Percentiles rank a stretch among this genome's conserved stretches.
Conservation (phyloP, 2,888 invertebrate genomes). For the Orthonevra nobilis region DNA sequence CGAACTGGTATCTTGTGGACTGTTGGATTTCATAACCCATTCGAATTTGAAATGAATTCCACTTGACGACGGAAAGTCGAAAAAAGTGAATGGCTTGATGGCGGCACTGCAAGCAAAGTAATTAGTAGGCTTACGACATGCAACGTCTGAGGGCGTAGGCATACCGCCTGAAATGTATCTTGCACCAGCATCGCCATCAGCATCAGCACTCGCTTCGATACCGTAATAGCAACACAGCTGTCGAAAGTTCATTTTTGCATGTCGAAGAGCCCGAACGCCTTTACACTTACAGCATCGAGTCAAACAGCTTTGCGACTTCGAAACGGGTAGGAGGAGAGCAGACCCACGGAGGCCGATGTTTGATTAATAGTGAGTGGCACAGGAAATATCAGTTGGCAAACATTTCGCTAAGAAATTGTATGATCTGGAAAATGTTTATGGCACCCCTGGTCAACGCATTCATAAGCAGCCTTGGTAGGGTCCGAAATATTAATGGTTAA, state of each 20-base stretch:
- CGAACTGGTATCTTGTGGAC: conserved; percentile 3
- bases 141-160: conserved; percentile 43
- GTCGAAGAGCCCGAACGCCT: conserved; percentile 37
- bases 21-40: conserved; percentile 53
- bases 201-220: too few species aligned
- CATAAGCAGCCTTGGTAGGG: too few species aligned
- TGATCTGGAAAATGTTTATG: conserved; percentile 16
- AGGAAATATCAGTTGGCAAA: conserved; percentile 31
- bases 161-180: conserved; percentile 7
- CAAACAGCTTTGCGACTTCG: conserved; percentile 10
- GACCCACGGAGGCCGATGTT: conserved; percentile 37
- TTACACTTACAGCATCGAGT: neutral
- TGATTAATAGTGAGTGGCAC: conserved; percentile 51
- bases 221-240: conserved; percentile 17
- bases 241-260: conserved; percentile 38
- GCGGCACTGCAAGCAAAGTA: conserved; percentile 19
- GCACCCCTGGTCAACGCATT: too few species aligned
- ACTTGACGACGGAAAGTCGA: conserved; percentile 19
- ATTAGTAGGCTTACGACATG: conserved; percentile 56
- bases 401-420: conserved; percentile 21
- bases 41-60: conserved; percentile 60
- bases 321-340: conserved; percentile 53
- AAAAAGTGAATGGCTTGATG: conserved; percentile 58
- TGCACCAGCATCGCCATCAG: neutral
- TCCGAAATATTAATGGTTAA: too few species aligned